Evolutionary conservation across 2,888 invertebrate genomes (phyloP), one percentile per base, ranked within the genome.

Genomic region (Coecobrya sp.): DNA sequence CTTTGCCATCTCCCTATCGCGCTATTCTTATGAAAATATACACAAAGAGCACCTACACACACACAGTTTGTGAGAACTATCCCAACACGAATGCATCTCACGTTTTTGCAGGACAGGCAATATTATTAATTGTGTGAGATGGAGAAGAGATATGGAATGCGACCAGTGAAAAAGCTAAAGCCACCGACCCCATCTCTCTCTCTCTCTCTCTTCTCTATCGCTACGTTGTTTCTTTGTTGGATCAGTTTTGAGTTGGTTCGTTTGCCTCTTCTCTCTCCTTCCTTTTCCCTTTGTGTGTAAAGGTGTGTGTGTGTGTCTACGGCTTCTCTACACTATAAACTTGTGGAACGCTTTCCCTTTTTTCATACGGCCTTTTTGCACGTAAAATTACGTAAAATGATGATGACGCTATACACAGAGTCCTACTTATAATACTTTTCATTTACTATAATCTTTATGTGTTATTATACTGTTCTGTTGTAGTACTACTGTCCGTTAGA

Each of bases 31-130:
- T 42, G 16, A 68, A 27, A 68, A 52, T 86, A 86, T 52, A 19
- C 73, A 86, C 65, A 27, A 22, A 22, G 73, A 55, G 55, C 5
- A 55, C 19, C 42, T 7, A n/a, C 16, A n/a, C 59, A n/a, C 59
- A n/a, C 7, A 36, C 7, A 36, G 36, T 36, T 36, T 36, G n/a
- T 36, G 36, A 4, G 36, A 4, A 36, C 13, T 73, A 19, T 16
- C n/a, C 45, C 55, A 81, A 59, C 27, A 86, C 87, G 94, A 94
- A 94, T 94, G 94, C 94, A 94, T 94, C 94, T 94, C 94, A 94
- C 94, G 94, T 94, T 94, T 94, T 94, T 94, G 92, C 91, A 94
- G 94, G 94, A 94, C 94, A 94, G 94, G 93, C 92, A 94, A 94
- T 94, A 94, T 94, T 94, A 94, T 94, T 94, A 94, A 94, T 94